A percentile compares a stretch with the other conserved stretches of the same genome.
These are phyloP conservation scores for Poeciliopsis turneri DNA, from an alignment of 2,797 vertebrate genomes.

Conservation along the genomic window DNA sequence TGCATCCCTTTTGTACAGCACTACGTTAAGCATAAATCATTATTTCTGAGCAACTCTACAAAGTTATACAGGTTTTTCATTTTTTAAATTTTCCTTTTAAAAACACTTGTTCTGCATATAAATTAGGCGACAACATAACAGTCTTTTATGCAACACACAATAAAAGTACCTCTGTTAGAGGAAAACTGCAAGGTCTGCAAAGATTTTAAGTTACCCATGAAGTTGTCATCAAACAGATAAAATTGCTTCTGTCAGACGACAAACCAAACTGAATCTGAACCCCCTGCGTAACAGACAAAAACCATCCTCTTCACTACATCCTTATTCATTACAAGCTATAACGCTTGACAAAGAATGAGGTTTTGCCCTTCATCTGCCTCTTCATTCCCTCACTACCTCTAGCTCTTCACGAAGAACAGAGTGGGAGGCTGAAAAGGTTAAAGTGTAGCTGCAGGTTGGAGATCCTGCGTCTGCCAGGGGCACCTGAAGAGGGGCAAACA, in stretches of 20 bases:
- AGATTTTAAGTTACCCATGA: not conserved
- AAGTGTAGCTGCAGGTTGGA: slow-evolving; percentile 70
- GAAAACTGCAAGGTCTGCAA: not conserved
- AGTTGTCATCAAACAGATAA: not conserved
- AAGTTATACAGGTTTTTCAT: not conserved
- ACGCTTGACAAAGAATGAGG: slow-evolving; percentile 72
- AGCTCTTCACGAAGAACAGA: slow-evolving; percentile 61
- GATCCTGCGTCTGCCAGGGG: slow-evolving; percentile 72
- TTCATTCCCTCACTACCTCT: slow-evolving; percentile 54
- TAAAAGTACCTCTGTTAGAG: not conserved
- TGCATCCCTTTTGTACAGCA: not conserved
- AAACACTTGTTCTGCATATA: not conserved
- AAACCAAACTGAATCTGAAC: not conserved
- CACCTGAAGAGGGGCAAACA: slow-evolving; percentile 84
- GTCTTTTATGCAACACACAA: not conserved
- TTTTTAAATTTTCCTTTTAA: not conserved
- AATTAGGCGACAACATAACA: not conserved
- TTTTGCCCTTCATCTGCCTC: slow-evolving; percentile 72
- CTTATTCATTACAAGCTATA: slow-evolving; percentile 76
- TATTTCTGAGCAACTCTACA: not conserved
- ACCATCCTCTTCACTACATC: slow-evolving; percentile 63
- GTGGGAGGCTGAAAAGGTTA: slow-evolving; percentile 78
- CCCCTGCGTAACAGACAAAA: slow-evolving; percentile 52
- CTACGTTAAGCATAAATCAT: not conserved
- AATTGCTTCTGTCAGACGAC: slow-evolving; percentile 12